Percentiles rank a stretch among this genome's conserved stretches.
phyloP scores from a whole-genome alignment of 2,888 invertebrate species.

The Nemapogon koenigi region DNA sequence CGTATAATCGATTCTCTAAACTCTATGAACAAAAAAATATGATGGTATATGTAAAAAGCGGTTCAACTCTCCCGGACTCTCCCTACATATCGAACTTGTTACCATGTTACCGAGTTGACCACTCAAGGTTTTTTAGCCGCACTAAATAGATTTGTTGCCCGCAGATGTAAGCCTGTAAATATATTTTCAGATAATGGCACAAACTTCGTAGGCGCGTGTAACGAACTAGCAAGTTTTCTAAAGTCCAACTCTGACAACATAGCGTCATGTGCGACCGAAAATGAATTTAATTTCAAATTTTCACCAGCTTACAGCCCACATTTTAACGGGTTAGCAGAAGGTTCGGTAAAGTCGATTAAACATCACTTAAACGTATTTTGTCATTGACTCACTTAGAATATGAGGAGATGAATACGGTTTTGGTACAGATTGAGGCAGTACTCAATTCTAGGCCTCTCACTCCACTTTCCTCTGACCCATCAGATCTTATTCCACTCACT shows the following conservation, averaged over 20 bases:
- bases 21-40: no score
- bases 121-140: constrained; percentile 1
- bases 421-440: constrained; percentile 17
- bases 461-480: not conserved
- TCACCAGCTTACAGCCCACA: constrained; percentile 16
- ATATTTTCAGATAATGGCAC: constrained; percentile 18
- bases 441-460: constrained; percentile 17
- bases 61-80: no score
- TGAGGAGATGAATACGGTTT: constrained; percentile 16
- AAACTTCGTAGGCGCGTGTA: constrained; percentile 18
- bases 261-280: not conserved
- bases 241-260: not conserved
- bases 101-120: constrained; percentile 8
- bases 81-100: constrained; percentile 9
- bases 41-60: no score
- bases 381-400: constrained; percentile 13
- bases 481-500: not conserved
- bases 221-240: constrained; percentile 14
- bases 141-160: constrained; percentile 8
- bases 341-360: constrained; percentile 18
- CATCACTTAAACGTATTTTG: constrained; percentile 14
- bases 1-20: no score
- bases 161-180: constrained; percentile 16
- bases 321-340: constrained; percentile 18
- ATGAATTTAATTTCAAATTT: constrained; percentile 14